These are phyloP conservation scores for Pangasius mekongensis DNA, from an alignment of 2,797 vertebrate genomes.

Conservation along the genomic window DNA sequence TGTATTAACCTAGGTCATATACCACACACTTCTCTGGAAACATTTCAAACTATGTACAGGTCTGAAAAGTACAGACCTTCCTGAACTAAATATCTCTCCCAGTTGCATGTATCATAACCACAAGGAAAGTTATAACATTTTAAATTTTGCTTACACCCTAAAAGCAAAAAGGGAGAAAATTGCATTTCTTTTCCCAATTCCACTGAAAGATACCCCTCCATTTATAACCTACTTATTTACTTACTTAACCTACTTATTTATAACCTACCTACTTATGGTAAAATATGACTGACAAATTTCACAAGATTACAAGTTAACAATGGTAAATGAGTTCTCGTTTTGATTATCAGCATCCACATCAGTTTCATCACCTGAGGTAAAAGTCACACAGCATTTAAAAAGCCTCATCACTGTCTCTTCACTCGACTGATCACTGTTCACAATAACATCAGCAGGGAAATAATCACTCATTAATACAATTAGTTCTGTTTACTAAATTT, in stretches of 20 bases:
- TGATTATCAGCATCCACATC: no score
- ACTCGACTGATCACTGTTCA: not conserved
- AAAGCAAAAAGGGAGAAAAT: not conserved
- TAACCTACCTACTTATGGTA: not conserved
- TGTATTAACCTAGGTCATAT: not conserved
- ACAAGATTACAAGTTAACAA: not conserved
- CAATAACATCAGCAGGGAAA: not conserved
- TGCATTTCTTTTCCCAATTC: not conserved
- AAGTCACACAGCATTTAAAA: not conserved
- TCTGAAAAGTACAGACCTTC: not conserved
- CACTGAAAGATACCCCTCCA: not conserved
- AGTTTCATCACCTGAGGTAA: not conserved
- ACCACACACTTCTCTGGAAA: not conserved
- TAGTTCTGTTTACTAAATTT: not conserved
- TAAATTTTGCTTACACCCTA: not conserved
- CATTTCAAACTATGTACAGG: not conserved
- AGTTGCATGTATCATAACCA: not conserved
- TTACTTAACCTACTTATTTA: no score
- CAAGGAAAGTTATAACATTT: not conserved
- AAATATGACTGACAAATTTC: not conserved
- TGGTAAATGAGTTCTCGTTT: no score
- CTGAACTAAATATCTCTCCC: not conserved
- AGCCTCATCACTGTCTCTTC: not conserved
- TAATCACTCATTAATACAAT: not conserved
- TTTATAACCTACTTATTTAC: not conserved